Conservation (phyloP, 2,888 invertebrate species). For the Philereme vetulata region DNA sequence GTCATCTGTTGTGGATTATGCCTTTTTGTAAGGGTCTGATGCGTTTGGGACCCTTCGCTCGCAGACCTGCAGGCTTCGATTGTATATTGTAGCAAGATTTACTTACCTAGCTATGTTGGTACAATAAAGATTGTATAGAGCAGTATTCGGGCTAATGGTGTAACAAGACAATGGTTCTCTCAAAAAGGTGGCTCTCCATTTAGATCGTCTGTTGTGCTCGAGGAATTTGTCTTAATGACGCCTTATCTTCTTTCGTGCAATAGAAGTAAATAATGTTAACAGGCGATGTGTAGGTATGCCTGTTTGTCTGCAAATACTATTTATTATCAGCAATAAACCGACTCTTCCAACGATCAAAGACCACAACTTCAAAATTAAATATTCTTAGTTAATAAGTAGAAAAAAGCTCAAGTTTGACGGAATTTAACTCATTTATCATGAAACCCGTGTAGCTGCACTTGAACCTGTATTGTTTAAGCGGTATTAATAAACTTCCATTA, state of each 20-base stretch:
- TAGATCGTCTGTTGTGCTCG: not conserved
- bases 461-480: conserved; percentile 26
- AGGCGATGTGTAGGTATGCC: too few relatives aligned
- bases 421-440: not conserved
- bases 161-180: not conserved
- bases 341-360: too few relatives aligned
- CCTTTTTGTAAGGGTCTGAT: conserved; percentile 31
- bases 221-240: too few relatives aligned
- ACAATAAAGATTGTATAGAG: not conserved
- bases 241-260: too few relatives aligned
- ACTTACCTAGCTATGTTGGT: not conserved
- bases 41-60: conserved; percentile 7
- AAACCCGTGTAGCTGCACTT: conserved; percentile 24
- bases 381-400: too few relatives aligned
- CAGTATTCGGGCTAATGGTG: not conserved
- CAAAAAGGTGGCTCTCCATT: not conserved
- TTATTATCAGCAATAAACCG: too few relatives aligned
- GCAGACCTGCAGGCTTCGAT: conserved; percentile 1
- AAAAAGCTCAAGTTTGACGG: not conserved
- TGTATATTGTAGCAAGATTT: not conserved
- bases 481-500: conserved; percentile 30
- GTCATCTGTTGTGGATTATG: conserved; percentile 40
- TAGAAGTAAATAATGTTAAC: too few relatives aligned
- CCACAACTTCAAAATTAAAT: too few relatives aligned
- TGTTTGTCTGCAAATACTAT: too few relatives aligned